phyloP scores from a whole-genome alignment of 2,888 invertebrate genomes.

The Cecidostiba fungosa region DNA sequence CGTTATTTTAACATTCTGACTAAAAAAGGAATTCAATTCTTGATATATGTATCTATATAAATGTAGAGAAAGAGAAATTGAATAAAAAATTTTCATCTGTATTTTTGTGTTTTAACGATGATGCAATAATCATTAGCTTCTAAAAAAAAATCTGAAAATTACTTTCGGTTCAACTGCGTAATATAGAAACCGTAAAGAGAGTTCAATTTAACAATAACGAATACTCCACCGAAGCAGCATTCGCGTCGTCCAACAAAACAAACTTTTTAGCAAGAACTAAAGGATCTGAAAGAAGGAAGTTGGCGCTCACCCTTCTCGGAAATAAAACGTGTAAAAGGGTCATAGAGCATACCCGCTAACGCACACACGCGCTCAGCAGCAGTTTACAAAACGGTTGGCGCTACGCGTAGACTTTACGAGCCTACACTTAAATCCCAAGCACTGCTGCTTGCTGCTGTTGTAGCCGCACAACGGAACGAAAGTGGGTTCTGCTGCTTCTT shows the following conservation, averaged over 20 bases:
- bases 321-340: conserved; percentile 53
- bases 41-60: too few relatives aligned
- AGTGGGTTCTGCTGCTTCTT: conserved; percentile 51
- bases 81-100: background rate
- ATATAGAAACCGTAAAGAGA: too few relatives aligned
- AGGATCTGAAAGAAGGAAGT: conserved; percentile 33
- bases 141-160: too few relatives aligned
- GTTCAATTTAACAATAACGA: background rate
- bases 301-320: conserved; percentile 15
- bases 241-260: conserved; percentile 35
- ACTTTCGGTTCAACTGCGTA: too few relatives aligned
- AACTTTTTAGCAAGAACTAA: conserved; percentile 24
- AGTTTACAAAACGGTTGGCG: conserved; percentile 57
- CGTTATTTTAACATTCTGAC: too few relatives aligned
- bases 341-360: conserved; percentile 37
- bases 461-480: conserved; percentile 38
- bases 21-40: too few relatives aligned
- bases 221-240: background rate
- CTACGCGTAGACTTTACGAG: conserved; percentile 36
- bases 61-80: background rate
- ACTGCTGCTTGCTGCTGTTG: background rate
- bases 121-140: too few relatives aligned
- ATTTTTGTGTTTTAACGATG: too few relatives aligned
- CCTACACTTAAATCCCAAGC: conserved; percentile 12
- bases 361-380: background rate